Evolutionary conservation across 2,888 invertebrate species (phyloP).

Genomic region (Drosophila algonquin): DNA sequence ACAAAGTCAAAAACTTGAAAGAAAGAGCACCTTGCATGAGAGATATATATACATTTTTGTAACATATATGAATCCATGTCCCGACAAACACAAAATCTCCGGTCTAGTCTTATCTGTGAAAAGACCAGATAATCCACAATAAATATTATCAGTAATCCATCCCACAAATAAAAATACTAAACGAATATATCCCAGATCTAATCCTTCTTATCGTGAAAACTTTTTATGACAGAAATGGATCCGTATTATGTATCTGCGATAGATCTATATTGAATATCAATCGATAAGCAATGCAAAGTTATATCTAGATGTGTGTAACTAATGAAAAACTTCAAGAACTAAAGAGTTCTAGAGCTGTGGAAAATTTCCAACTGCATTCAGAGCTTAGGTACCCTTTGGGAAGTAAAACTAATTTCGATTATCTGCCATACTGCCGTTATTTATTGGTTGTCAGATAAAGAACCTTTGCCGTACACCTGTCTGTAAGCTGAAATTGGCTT

Average conservation of each 20-base stretch:
- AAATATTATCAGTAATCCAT: not conserved
- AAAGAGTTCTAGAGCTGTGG: not conserved
- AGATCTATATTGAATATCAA: no score
- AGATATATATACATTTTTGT: not conserved
- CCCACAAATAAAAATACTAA: not conserved
- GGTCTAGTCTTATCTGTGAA: constrained; percentile 22
- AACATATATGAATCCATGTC: not conserved
- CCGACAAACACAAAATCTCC: not conserved
- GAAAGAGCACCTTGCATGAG: constrained; percentile 4
- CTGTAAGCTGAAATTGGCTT: not conserved
- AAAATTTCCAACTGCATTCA: not conserved
- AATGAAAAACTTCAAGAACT: no score
- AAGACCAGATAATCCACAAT: constrained; percentile 17
- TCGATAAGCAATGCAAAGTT: no score
- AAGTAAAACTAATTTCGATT: not conserved
- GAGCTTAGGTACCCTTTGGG: no score
- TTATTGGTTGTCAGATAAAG: not conserved
- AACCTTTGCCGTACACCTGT: not conserved
- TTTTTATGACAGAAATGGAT: no score
- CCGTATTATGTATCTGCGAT: no score
- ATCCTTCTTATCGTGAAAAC: no score
- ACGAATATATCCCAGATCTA: no score
- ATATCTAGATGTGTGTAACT: no score
- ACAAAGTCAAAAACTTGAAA: constrained; percentile 15
- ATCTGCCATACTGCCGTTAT: not conserved